Conservation (phyloP, 2,113 vertebrate species). For the Arizona elegans region DNA sequence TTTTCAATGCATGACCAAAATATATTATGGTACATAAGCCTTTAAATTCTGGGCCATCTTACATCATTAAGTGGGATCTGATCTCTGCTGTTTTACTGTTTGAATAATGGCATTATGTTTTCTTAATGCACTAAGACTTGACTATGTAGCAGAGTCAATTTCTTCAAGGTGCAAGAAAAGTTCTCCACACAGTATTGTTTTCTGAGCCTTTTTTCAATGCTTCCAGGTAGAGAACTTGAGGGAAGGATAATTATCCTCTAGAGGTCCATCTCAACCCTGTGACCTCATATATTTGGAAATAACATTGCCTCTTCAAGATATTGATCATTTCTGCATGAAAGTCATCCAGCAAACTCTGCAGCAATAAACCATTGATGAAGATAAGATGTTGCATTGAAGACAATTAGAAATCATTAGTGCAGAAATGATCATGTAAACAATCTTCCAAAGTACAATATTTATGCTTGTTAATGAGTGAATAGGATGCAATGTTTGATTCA, state of each 20-base stretch:
- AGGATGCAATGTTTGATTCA: not conserved
- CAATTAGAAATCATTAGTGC: not conserved
- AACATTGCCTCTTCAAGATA: not conserved
- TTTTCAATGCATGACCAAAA: not conserved
- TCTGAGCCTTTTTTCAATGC: not conserved
- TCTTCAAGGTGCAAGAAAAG: not conserved
- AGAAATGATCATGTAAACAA: not conserved
- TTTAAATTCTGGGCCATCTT: not conserved
- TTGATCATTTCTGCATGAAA: not conserved
- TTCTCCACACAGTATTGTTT: not conserved
- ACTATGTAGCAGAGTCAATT: not conserved
- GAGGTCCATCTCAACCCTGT: not conserved
- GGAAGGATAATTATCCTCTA: not conserved
- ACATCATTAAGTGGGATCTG: not conserved
- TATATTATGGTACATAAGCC: not conserved
- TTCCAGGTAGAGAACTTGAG: conserved; percentile 13
- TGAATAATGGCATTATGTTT: not conserved
- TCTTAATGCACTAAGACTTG: not conserved
- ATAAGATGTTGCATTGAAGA: not conserved
- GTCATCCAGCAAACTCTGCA: not conserved
- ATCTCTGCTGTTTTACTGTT: not conserved
- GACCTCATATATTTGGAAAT: not conserved
- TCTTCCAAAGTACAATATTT: not conserved
- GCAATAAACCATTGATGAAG: not conserved
- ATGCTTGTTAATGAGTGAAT: not conserved